A percentile compares a stretch with the other conserved stretches of the same genome.
phyloP scores from a whole-genome alignment of 2,113 vertebrate genomes.

The Conger conger region DNA sequence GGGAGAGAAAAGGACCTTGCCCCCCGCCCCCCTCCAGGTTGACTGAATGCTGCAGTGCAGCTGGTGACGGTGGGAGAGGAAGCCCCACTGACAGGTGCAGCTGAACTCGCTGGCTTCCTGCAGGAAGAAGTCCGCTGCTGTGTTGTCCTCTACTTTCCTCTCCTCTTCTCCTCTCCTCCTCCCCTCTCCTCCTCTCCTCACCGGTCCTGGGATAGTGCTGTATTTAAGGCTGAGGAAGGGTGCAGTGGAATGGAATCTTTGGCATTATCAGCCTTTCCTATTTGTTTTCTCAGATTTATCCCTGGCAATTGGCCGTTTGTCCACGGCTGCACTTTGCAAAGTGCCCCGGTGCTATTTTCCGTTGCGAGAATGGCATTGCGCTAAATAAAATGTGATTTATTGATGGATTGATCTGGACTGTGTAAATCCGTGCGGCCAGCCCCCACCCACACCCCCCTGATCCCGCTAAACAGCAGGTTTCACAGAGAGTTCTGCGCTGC shows the following conservation, averaged over 20 bases:
- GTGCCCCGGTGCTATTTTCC: neutral
- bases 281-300: neutral
- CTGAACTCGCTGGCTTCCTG: neutral
- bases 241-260: neutral
- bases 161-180: neutral
- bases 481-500: neutral
- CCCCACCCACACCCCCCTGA: neutral
- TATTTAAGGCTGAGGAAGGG: neutral
- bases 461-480: neutral
- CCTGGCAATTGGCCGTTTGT: neutral
- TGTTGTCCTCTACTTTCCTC: neutral
- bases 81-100: neutral
- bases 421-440: neutral
- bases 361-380: neutral
- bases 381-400: constrained; percentile 2
- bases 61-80: neutral
- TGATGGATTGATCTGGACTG: constrained; percentile 19
- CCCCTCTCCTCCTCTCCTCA: neutral
- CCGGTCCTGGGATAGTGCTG: too few species aligned
- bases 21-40: neutral
- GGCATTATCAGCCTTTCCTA: neutral
- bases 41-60: neutral
- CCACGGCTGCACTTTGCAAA: neutral
- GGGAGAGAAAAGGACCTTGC: neutral
- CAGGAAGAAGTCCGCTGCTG: neutral